These are phyloP conservation scores for Agrotis clavis DNA, from an alignment of 2,888 invertebrate genomes.

Conservation along the genomic window DNA sequence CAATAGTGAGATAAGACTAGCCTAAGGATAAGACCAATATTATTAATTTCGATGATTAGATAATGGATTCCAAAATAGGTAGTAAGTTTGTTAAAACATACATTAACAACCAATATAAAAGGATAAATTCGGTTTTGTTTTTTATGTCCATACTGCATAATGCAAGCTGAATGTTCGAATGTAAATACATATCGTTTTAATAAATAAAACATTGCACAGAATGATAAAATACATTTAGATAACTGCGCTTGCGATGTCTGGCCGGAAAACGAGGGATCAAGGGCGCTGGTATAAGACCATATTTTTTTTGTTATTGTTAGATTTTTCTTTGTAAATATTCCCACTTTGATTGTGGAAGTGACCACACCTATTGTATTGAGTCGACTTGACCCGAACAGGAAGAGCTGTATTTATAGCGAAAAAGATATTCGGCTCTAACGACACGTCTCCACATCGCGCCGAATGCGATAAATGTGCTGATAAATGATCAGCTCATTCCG, in stretches of 20 bases:
- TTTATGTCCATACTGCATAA: no score
- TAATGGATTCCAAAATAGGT: neutral
- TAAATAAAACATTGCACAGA: neutral
- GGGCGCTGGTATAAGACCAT: slow-evolving; percentile 20
- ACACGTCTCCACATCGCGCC: neutral
- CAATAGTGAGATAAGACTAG: neutral
- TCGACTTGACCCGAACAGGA: neutral
- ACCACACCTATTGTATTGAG: neutral
- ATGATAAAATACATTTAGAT: slow-evolving; percentile 12
- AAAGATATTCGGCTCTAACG: neutral
- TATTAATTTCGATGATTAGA: neutral
- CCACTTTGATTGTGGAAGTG: neutral
- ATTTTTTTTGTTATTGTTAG: neutral
- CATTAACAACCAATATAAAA: neutral
- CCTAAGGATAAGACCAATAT: neutral
- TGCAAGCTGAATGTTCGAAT: neutral
- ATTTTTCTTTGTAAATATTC: slow-evolving; percentile 3
- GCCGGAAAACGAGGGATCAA: slow-evolving; percentile 28
- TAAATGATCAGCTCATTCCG: neutral
- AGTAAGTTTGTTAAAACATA: neutral
- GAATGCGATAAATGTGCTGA: neutral
- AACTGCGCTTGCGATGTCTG: slow-evolving; percentile 14
- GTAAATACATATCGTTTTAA: neutral
- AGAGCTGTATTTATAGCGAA: neutral
- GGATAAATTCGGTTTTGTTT: neutral